Evolutionary conservation across 2,888 invertebrate genomes (phyloP), one percentile per base, ranked within the genome.

Genomic region (Notodonta dromedarius): DNA sequence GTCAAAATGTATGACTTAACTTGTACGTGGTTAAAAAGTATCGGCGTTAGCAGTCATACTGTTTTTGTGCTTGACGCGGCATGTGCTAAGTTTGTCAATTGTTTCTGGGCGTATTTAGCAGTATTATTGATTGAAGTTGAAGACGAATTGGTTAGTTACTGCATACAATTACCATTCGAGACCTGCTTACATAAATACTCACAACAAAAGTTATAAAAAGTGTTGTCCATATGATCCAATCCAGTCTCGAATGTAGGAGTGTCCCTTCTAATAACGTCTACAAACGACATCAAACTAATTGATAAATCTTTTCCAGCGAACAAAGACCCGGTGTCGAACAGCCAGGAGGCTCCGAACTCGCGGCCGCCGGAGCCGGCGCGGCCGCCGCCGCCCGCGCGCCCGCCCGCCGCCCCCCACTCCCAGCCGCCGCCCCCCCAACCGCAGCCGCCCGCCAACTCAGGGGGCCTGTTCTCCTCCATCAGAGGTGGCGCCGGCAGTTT

Each of bases 401-500:
- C 88, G 32, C 90, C 80, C 57, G 85, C 86, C 5, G 88, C 84
- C 3, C 89, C 77, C 8, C 90, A 82, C 80, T 86, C 82, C 78
- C 86, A 77, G 57, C 84, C 82, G 11, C 89, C 83, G 2, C 78
- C 24, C 24, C 24, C 24, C 24, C 24, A 78, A 58, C 83, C 84
- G 0, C 83, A 80, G 24, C 73, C 73, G 0, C 83, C 85, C 0
- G 80, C 83, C 66, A 89, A 77, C 80, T 89, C 80, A 0, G 94
- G 95, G 13, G 96, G 97, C 39, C 86, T 98, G 35, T 97, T 98
- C 89, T 97, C 97, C 4, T 98, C 98, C 0, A 94, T 99, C 44
- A 97, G 96, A 85, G 98, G 98, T 35, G 98, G 98, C 57, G 98
- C 99, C 32, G 98, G 98, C 3, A 98, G 96, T 80, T 96, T 99